These are phyloP conservation scores for Cyclophora albipunctata DNA, from an alignment of 2,888 invertebrate species.

Conservation along the genomic window DNA sequence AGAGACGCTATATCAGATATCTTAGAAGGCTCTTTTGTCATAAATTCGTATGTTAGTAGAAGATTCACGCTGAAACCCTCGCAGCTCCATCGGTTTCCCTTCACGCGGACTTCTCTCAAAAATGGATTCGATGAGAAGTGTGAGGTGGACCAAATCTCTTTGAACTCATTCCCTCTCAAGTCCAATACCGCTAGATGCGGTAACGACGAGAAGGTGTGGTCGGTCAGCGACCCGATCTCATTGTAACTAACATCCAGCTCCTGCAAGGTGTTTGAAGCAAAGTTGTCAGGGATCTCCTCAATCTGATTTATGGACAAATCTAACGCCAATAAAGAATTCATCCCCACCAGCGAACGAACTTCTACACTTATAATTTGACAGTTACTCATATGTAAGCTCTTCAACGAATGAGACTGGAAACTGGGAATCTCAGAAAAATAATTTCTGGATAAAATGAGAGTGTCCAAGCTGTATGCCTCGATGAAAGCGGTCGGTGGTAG, in stretches of 20 bases:
- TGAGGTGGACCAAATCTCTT: slow-evolving; percentile 75
- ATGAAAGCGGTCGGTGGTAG: slow-evolving; percentile 75
- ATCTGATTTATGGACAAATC: slow-evolving; percentile 81
- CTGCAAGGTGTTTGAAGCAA: slow-evolving; percentile 76
- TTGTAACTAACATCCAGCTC: slow-evolving; percentile 76
- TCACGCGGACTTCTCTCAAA: slow-evolving; percentile 75
- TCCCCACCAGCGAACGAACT: slow-evolving; percentile 62
- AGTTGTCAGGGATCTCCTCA: slow-evolving; percentile 73
- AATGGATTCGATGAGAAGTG: slow-evolving; percentile 78
- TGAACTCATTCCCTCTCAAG: slow-evolving; percentile 82
- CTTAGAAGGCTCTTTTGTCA: slow-evolving; percentile 73
- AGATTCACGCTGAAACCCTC: slow-evolving; percentile 78
- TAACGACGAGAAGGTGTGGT: slow-evolving; percentile 77
- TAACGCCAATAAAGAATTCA: slow-evolving; percentile 75
- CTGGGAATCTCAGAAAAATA: slow-evolving; percentile 75
- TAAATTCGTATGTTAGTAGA: slow-evolving; percentile 75
- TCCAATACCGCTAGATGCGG: slow-evolving; percentile 78
- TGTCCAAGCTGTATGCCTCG: slow-evolving; percentile 71
- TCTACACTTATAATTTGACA: slow-evolving; percentile 78
- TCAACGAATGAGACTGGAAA: slow-evolving; percentile 74
- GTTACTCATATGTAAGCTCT: slow-evolving; percentile 74
- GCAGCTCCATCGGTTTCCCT: slow-evolving; percentile 86
- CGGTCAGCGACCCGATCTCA: slow-evolving; percentile 75
- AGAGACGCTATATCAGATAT: slow-evolving; percentile 57
- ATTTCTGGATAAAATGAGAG: slow-evolving; percentile 79